Evolutionary conservation across 2,797 vertebrate genomes (phyloP), one percentile per base, ranked within the genome.

Genomic region (Carapus acus): DNA sequence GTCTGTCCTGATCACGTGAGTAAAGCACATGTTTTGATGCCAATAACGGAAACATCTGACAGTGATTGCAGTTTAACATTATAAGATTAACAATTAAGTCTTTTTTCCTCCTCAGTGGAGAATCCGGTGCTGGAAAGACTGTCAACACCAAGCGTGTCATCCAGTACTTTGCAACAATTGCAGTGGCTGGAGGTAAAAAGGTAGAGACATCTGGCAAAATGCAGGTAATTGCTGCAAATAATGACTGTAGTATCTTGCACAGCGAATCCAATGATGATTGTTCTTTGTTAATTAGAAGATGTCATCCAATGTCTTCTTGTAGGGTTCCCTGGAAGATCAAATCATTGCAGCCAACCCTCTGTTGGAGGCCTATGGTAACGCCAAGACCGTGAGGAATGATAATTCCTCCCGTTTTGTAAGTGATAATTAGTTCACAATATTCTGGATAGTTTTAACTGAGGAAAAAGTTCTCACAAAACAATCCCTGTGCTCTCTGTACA

Each of bases 301-400:
- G 4, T 43, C 19, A 14, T 42, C 13, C 27, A 18, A 55, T 57
- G 0, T 43, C 15, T 54, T 2, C 36, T 1, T 55, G 16, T 16
- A 91, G 92, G 92, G 91, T 17, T 93, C 89, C 0, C 86, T 89
- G 66, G 88, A 91, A 54, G 84, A 91, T 81, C 89, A 90, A 82
- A 84, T 88, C 76, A 88, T 87, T 72, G 86, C 86, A 1, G 85
- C 84, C 49, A 94, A 94, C 71, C 91, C 90, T 7, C 71, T 94
- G 39, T 78, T 94, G 64, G 91, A 94, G 60, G 91, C 93, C 6
- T 94, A 92, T 39, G 88, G 89, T 78, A 90, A 92, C 0, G 91
- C 90, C 73, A 93, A 93, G 77, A 93, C 91, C 0, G 88, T 93
- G 80, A 92, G 91, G 71, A 93, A 92, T 0, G 91, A 92, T 84